phyloP scores from a whole-genome alignment of 1,140 invertebrate species.

The Himalopsyche phryganea region DNA sequence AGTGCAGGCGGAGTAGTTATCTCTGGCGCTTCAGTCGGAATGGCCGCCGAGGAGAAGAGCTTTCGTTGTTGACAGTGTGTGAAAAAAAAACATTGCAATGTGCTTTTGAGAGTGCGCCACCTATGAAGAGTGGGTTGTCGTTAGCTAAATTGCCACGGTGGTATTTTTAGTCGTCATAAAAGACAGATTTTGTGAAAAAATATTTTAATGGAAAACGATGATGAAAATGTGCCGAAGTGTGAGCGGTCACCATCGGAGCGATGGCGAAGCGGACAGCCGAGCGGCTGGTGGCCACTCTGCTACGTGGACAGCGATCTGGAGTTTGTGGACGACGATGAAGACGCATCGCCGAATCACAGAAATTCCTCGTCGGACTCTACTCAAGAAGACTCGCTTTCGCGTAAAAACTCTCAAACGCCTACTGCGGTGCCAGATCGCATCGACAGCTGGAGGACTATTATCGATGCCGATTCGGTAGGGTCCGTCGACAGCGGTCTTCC shows the following conservation, averaged over 20 bases:
- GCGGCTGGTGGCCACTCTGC: conserved; percentile 25
- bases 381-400: not conserved
- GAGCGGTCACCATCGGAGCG: conserved; percentile 5
- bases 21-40: conserved; percentile 1
- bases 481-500: conserved; percentile 31
- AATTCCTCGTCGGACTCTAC: conserved; percentile 11
- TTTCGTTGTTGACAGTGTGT: not conserved
- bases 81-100: too few species aligned
- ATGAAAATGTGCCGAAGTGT: not conserved
- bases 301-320: conserved; percentile 8
- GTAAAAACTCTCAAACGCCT: not conserved
- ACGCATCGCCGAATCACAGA: conserved; percentile 31
- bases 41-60: conserved; percentile 24
- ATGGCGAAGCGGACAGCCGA: conserved; percentile 29
- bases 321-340: conserved; percentile 23
- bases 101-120: too few species aligned
- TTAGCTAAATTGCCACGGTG: too few species aligned
- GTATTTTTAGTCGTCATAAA: too few species aligned
- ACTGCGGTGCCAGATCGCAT: not conserved
- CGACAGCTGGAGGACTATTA: conserved; percentile 19
- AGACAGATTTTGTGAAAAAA: too few species aligned
- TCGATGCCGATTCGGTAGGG: conserved; percentile 25
- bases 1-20: conserved; percentile 6
- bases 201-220: too few species aligned
- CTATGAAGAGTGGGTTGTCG: too few species aligned